A percentile compares a stretch with the other conserved stretches of the same genome.
These are phyloP conservation scores for Coremacera marginata DNA, from an alignment of 2,888 invertebrate species.

Conservation along the genomic window DNA sequence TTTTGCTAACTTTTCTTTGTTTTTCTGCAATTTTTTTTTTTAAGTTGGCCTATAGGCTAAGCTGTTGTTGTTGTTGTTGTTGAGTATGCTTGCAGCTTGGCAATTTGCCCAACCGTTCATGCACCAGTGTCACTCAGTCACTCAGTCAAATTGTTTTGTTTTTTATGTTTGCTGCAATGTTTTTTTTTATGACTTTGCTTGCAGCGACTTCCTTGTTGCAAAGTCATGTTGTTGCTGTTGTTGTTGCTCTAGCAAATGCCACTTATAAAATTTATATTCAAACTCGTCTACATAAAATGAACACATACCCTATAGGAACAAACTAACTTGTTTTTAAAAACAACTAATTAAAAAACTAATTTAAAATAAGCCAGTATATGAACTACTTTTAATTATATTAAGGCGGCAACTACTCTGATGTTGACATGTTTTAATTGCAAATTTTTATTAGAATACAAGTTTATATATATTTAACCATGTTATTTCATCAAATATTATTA, in stretches of 20 bases:
- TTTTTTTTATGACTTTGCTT: not conserved
- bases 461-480: no score
- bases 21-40: not conserved
- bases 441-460: no score
- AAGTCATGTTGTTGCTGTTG: slow-evolving; percentile 16
- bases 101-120: not conserved
- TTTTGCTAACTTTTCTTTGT: not conserved
- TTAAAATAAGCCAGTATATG: no score
- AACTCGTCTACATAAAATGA: no score
- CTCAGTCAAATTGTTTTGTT: slow-evolving; percentile 7
- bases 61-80: not conserved
- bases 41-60: slow-evolving; percentile 5
- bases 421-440: no score
- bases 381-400: no score
- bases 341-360: no score
- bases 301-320: no score
- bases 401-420: no score
- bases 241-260: slow-evolving; percentile 23
- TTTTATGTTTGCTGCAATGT: not conserved
- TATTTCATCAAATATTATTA: no score
- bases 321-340: no score
- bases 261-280: slow-evolving; percentile 6
- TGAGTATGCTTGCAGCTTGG: not conserved
- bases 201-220: slow-evolving; percentile 34
- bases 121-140: slow-evolving; percentile 16